Evolutionary conservation across 2,888 invertebrate species (phyloP), one percentile per base, ranked within the genome.

Genomic region (Hyppa rectilinea): DNA sequence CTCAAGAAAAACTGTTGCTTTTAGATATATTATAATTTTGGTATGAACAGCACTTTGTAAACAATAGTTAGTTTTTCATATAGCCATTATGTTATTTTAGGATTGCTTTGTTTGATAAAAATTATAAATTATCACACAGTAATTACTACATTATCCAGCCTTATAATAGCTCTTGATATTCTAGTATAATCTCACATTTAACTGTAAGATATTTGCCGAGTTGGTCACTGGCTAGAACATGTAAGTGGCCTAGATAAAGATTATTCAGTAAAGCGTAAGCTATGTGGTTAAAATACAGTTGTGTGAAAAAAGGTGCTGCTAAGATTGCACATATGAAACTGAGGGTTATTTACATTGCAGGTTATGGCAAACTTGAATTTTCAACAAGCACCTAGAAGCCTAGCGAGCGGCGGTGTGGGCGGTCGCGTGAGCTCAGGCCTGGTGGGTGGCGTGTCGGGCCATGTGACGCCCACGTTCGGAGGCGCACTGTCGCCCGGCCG

Each of bases 321-420:
- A n/a, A 26, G 36, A 58, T 56, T 67, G 45, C 12, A 59, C 26
- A 26, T 63, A 40, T 29, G 3, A 43, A 52, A 61, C n/a, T 56
- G 5, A 49, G 10, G n/a, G 17, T 43, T 31, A 17, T 47, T 83
- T 87, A 87, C 71, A 60, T 94, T 92, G 20, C 95, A 97, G 98
- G 98, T 97, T 97, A 98, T 98, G 98, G 98, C 98, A 97, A 98
- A 98, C 97, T 97, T 98, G 97, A 98, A 98, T 97, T 98, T 98
- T 96, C 98, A 98, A 95, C 97, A 97, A 96, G 97, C 98, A 89
- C 98, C 98, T 95, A 97, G 98, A 96, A 98, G 98, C 97, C 97
- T 98, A 96, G 98, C 98, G 94, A 98, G 98, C 95, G 97, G 96
- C 87, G 94, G 96, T 75, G 95, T 96, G 78, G 95, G 95, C 55